Conservation (phyloP, 2,888 invertebrate species). For the Agrotis ipsilon region DNA sequence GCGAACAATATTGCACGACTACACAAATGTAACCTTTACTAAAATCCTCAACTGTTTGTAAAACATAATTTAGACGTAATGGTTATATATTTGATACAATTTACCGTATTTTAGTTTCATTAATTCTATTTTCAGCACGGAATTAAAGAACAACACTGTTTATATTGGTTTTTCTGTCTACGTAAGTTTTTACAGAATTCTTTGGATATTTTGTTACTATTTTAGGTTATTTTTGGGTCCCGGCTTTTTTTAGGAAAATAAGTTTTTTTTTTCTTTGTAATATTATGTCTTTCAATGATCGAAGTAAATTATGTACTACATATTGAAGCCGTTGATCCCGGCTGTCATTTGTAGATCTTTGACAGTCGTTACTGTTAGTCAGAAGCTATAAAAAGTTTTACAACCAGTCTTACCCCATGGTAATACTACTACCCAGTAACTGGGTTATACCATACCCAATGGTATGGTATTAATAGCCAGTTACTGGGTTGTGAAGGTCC, state of each 20-base stretch:
- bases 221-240: constrained; percentile 2
- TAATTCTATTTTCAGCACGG: constrained; percentile 18
- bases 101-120: constrained; percentile 27
- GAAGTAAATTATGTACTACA: background rate
- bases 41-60: constrained; percentile 20
- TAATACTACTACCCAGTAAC: no score
- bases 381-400: no score
- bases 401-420: no score
- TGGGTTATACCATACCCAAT: no score
- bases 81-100: constrained; percentile 32
- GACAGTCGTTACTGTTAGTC: no score
- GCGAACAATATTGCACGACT: constrained; percentile 23
- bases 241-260: background rate
- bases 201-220: constrained; percentile 10
- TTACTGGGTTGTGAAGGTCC: no score
- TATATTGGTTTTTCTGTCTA: constrained; percentile 20
- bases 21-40: constrained; percentile 5
- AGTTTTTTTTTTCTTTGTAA: background rate
- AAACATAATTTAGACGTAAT: constrained; percentile 30
- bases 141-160: constrained; percentile 35
- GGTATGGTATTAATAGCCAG: no score
- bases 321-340: no score
- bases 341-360: no score
- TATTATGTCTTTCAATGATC: background rate
- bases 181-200: background rate